phyloP scores from a whole-genome alignment of 2,888 invertebrate genomes.

The Disparrhopalites patrizii region DNA sequence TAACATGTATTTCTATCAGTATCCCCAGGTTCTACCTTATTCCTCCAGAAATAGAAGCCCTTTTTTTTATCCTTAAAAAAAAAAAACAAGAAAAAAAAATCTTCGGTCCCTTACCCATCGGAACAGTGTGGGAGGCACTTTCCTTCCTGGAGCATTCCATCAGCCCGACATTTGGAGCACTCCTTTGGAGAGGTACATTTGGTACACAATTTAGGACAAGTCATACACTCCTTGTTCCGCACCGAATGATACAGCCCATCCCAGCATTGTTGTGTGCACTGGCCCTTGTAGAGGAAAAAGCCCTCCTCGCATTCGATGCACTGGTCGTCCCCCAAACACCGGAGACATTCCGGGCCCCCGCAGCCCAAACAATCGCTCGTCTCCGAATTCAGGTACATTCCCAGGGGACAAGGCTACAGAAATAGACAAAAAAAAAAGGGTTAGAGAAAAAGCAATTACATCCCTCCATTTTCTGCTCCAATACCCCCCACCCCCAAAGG shows the following conservation, averaged over 20 bases:
- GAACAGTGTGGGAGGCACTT: slow-evolving; percentile 77
- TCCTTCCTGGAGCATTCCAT: slow-evolving; percentile 74
- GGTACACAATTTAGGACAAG: slow-evolving; percentile 41
- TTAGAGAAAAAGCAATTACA: too few species aligned
- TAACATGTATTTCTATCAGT: too few species aligned
- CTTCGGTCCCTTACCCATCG: slow-evolving; percentile 56
- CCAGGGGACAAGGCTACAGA: slow-evolving; percentile 39
- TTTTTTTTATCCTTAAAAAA: background rate
- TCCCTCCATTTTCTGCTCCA: too few species aligned
- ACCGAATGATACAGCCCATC: slow-evolving; percentile 37
- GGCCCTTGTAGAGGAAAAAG: slow-evolving; percentile 32
- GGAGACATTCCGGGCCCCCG: slow-evolving; percentile 36
- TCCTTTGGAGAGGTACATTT: slow-evolving; percentile 62
- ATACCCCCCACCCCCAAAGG: too few species aligned
- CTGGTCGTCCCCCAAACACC: slow-evolving; percentile 33
- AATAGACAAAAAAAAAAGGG: background rate
- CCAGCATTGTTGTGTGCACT: slow-evolving; percentile 35
- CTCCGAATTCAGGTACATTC: slow-evolving; percentile 37
- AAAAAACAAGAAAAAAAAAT: background rate
- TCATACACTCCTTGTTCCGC: slow-evolving; percentile 39
- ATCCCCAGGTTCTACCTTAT: background rate
- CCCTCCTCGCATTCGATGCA: slow-evolving; percentile 41
- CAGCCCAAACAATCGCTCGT: slow-evolving; percentile 39
- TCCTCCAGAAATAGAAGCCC: background rate
- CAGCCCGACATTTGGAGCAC: slow-evolving; percentile 73